A percentile compares a stretch with the other conserved stretches of the same genome.
Evolutionary conservation across 2,113 vertebrate genomes (phyloP).

Genomic region (Upupa epops): DNA sequence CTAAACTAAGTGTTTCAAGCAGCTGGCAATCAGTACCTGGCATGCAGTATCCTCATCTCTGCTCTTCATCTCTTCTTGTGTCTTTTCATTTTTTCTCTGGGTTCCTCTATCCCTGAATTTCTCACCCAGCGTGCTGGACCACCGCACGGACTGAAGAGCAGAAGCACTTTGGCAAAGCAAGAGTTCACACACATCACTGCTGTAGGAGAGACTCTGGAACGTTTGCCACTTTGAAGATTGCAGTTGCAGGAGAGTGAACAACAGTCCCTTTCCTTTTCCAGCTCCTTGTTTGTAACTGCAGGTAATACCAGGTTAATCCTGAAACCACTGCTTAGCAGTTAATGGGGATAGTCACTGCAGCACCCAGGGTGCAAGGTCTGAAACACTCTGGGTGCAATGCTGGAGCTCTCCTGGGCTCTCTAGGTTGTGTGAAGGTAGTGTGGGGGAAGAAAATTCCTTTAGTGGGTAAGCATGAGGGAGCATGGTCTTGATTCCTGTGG

Average conservation of each 20-base stretch:
- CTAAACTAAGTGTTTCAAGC: background rate
- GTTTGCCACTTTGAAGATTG: background rate
- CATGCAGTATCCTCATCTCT: background rate
- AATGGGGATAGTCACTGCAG: background rate
- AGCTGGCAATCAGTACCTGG: background rate
- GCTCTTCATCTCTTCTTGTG: background rate
- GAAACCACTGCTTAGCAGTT: fast-evolving
- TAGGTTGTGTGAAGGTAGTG: background rate
- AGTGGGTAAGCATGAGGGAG: background rate
- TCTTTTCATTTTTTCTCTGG: background rate
- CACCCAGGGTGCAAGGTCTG: background rate
- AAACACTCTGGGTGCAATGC: background rate
- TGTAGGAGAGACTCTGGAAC: background rate
- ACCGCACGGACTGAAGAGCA: background rate
- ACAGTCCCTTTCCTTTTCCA: too few species aligned
- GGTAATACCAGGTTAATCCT: background rate
- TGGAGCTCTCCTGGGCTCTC: background rate
- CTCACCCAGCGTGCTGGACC: background rate
- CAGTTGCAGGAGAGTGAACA: background rate
- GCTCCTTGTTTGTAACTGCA: fast-evolving
- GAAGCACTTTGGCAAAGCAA: background rate
- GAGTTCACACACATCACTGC: background rate
- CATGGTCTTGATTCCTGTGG: background rate
- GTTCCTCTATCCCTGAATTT: background rate
- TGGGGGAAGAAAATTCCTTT: background rate